Percentiles rank a stretch among this genome's conserved stretches.
These are phyloP conservation scores for Brachystomella parvula DNA, from an alignment of 1,140 invertebrate genomes.

Conservation along the genomic window DNA sequence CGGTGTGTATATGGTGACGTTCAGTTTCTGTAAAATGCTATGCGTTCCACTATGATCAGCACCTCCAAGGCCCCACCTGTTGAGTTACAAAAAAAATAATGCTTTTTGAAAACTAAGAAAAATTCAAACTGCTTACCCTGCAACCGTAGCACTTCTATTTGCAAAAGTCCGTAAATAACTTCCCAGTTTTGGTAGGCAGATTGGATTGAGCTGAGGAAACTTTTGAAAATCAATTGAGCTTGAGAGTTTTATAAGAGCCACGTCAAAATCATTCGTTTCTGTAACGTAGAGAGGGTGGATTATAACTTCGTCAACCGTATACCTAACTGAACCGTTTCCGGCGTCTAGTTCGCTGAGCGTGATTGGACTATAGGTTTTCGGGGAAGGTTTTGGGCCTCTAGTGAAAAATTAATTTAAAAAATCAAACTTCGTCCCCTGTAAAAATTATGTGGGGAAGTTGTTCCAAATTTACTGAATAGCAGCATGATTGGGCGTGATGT, in stretches of 20 bases:
- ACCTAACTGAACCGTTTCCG: slow-evolving; percentile 21
- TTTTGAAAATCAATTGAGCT: slow-evolving; percentile 14
- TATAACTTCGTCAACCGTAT: slow-evolving; percentile 27
- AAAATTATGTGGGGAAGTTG: not conserved
- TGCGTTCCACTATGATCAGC: slow-evolving; percentile 12
- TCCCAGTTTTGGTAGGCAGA: slow-evolving; percentile 27
- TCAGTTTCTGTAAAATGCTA: slow-evolving; percentile 26
- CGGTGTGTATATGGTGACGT: slow-evolving; percentile 26
- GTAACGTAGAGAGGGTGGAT: slow-evolving; percentile 35
- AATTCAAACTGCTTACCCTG: slow-evolving; percentile 16
- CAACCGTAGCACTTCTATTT: slow-evolving; percentile 18
- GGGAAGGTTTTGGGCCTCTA: not conserved
- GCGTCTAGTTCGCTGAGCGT: slow-evolving; percentile 17
- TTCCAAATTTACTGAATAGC: not conserved
- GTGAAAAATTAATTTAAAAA: not conserved
- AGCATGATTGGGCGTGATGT: slow-evolving; percentile 20
- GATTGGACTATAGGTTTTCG: slow-evolving; percentile 5
- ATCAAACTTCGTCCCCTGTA: not conserved
- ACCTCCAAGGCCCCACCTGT: slow-evolving; percentile 16
- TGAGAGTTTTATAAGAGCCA: slow-evolving; percentile 19
- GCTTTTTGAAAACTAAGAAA: not conserved
- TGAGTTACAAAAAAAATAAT: not conserved
- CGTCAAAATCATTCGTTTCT: slow-evolving; percentile 36
- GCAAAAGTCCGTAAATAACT: slow-evolving; percentile 26
- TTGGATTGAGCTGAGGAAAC: slow-evolving; percentile 3